Conservation (phyloP, 2,888 invertebrate genomes). For the Chrysina gloriosa region DNA sequence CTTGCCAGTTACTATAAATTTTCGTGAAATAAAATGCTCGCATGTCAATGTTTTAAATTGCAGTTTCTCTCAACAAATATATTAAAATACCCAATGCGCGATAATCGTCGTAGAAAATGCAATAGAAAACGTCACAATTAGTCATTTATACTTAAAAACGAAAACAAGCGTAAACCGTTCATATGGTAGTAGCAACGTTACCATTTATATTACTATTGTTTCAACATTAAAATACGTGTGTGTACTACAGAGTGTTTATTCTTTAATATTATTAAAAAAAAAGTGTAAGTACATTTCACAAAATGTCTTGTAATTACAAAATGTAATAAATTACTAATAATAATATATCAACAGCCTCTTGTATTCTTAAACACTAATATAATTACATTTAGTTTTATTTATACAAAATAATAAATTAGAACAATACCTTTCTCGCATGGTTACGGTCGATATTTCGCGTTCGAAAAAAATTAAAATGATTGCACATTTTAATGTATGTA, state of each 20-base stretch:
- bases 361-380: slow-evolving; percentile 59
- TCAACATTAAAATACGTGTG: slow-evolving; percentile 37
- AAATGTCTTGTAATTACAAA: slow-evolving; percentile 59
- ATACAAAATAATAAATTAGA: slow-evolving; percentile 61
- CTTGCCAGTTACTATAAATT: slow-evolving; percentile 24
- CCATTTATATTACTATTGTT: slow-evolving; percentile 9
- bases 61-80: background rate
- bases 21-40: slow-evolving; percentile 13
- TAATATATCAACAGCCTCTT: slow-evolving; percentile 62
- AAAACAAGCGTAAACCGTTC: slow-evolving; percentile 27
- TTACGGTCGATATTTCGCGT: slow-evolving; percentile 1
- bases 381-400: slow-evolving; percentile 57
- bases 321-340: slow-evolving; percentile 63
- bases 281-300: slow-evolving; percentile 61
- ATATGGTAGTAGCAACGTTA: background rate
- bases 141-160: slow-evolving; percentile 1
- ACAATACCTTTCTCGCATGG: slow-evolving; percentile 50
- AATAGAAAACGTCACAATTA: slow-evolving; percentile 11
- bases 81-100: background rate
- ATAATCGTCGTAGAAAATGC: background rate
- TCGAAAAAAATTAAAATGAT: slow-evolving; percentile 20
- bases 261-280: slow-evolving; percentile 41
- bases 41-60: background rate
- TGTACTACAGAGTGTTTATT: slow-evolving; percentile 39
- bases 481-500: slow-evolving; percentile 21